phyloP scores from a whole-genome alignment of 2,888 invertebrate species.

The Acanthacorydalis orientalis region DNA sequence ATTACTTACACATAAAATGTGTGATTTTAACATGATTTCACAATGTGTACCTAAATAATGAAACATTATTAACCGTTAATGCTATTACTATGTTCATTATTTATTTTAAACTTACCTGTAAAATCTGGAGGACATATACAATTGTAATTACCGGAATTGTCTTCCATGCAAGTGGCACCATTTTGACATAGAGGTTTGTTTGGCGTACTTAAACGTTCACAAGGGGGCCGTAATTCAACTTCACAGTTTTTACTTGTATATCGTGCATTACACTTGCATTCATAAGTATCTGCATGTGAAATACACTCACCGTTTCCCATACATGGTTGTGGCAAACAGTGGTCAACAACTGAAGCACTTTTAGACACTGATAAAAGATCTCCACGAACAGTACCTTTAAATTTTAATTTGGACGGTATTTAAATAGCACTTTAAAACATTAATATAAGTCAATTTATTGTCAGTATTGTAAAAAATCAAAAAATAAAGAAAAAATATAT shows the following conservation, averaged over 20 bases:
- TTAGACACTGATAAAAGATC: not conserved
- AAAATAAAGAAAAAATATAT: no score
- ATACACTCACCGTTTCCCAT: slow-evolving; percentile 69
- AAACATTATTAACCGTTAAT: slow-evolving; percentile 1
- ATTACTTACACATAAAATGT: slow-evolving; percentile 52
- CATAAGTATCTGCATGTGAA: slow-evolving; percentile 58
- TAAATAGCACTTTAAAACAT: slow-evolving; percentile 3
- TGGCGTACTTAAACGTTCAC: slow-evolving; percentile 25
- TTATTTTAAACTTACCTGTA: slow-evolving; percentile 29
- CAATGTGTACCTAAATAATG: slow-evolving; percentile 26
- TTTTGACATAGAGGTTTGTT: slow-evolving; percentile 51
- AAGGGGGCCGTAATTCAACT: slow-evolving; percentile 61
- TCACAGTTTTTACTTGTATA: slow-evolving; percentile 81
- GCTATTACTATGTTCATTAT: not conserved
- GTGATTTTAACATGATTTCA: slow-evolving; percentile 51
- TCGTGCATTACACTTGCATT: slow-evolving; percentile 68
- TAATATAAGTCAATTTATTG: no score
- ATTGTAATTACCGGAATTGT: slow-evolving; percentile 47
- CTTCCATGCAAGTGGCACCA: slow-evolving; percentile 54
- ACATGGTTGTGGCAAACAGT: slow-evolving; percentile 65
- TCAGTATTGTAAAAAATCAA: no score
- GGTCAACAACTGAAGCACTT: slow-evolving; percentile 21
- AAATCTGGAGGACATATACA: slow-evolving; percentile 54
- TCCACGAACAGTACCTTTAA: not conserved
- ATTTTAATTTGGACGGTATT: not conserved